These are phyloP conservation scores for Monopis laevigella DNA, from an alignment of 2,888 invertebrate species.

Conservation along the genomic window DNA sequence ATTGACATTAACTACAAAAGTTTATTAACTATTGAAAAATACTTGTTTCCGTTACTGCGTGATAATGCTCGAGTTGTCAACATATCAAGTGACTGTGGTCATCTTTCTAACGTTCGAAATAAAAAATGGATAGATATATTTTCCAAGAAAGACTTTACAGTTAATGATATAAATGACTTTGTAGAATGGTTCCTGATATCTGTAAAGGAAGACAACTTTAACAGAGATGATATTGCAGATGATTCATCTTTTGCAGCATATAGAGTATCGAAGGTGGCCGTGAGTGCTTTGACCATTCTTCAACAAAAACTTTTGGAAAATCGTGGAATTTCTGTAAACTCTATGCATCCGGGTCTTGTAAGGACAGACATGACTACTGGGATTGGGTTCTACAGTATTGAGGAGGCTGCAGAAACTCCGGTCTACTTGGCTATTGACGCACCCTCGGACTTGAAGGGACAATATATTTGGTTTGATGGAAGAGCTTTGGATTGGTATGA, in stretches of 20 bases:
- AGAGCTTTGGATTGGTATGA: conserved; percentile 51
- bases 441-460: conserved; percentile 51
- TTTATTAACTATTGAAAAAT: conserved; percentile 13
- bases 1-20: conserved; percentile 16
- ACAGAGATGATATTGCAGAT: conserved; percentile 22
- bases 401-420: conserved; percentile 50
- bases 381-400: conserved; percentile 19
- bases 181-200: conserved; percentile 25
- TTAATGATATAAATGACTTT: conserved; percentile 23
- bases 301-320: conserved; percentile 26
- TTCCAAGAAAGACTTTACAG: conserved; percentile 19
- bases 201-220: conserved; percentile 21
- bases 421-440: conserved; percentile 62
- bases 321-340: conserved; percentile 23
- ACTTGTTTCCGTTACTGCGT: conserved; percentile 22
- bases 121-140: conserved; percentile 23
- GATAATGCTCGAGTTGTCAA: conserved; percentile 26
- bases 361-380: conserved; percentile 23
- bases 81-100: conserved; percentile 25
- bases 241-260: conserved; percentile 29
- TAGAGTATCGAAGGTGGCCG: conserved; percentile 24
- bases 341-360: conserved; percentile 25
- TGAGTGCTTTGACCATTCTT: conserved; percentile 23
- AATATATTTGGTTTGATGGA: conserved; percentile 61
- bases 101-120: conserved; percentile 24